phyloP scores from a whole-genome alignment of 1,140 invertebrate genomes.

The Lasioglossum baleicum region DNA sequence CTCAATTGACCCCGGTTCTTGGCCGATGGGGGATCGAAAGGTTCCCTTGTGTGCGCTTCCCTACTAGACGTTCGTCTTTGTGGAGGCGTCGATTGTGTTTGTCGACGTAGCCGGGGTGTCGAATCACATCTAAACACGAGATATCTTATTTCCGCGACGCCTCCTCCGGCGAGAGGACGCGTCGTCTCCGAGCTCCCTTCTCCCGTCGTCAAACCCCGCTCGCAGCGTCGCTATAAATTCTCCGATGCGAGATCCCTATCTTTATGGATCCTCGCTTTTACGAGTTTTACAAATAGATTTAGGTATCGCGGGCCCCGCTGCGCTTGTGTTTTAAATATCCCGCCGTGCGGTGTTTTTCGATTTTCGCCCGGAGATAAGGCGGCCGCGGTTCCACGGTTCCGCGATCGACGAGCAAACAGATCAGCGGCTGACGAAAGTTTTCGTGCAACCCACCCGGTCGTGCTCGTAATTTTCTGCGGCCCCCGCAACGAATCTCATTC shows the following conservation, averaged over 20 bases:
- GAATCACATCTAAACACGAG: constrained; percentile 61
- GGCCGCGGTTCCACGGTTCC: not conserved
- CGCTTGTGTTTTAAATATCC: constrained; percentile 11
- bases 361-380: not conserved
- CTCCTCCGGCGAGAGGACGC: constrained; percentile 35
- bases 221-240: constrained; percentile 28
- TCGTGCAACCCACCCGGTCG: not conserved
- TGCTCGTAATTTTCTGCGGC: not conserved
- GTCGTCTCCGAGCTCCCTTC: not conserved
- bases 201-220: not conserved
- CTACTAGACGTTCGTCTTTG: constrained; percentile 49
- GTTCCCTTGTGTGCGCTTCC: constrained; percentile 54
- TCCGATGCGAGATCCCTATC: constrained; percentile 20
- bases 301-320: not conserved
- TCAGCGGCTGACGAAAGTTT: not conserved
- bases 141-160: constrained; percentile 63
- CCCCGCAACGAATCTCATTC: not conserved
- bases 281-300: constrained; percentile 33
- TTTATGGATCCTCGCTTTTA: constrained; percentile 26
- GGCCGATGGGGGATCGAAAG: constrained; percentile 11
- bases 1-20: constrained; percentile 51
- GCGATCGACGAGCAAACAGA: constrained; percentile 1
- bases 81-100: constrained; percentile 69
- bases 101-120: constrained; percentile 36
- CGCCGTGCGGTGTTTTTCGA: not conserved